Conservation (phyloP, 1,140 invertebrate species). For the Drosophila parabipectinata region DNA sequence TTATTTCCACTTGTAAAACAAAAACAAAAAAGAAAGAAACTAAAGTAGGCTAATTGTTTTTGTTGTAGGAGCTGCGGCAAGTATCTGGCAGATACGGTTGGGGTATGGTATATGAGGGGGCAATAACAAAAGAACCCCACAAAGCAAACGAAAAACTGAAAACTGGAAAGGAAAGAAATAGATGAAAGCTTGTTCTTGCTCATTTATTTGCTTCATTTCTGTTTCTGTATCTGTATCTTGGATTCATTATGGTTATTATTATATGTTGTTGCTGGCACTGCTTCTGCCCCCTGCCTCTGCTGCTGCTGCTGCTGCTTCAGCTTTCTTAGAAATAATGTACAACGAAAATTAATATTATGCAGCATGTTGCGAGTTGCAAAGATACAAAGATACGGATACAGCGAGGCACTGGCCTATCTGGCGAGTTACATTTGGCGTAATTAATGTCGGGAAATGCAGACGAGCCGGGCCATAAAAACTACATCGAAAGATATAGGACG, state of each 20-base stretch:
- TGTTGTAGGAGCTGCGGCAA: slow-evolving; percentile 54
- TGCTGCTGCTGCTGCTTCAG: slow-evolving; percentile 29
- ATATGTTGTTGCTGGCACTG: slow-evolving; percentile 44
- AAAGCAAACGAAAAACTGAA: slow-evolving; percentile 15
- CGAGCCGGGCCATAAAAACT: slow-evolving; percentile 59
- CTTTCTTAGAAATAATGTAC: slow-evolving; percentile 74
- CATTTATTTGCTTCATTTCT: slow-evolving; percentile 79
- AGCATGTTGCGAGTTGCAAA: slow-evolving; percentile 71
- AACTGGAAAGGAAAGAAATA: slow-evolving; percentile 9
- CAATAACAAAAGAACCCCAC: slow-evolving; percentile 29
- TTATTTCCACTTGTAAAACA: slow-evolving; percentile 78
- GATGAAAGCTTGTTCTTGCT: slow-evolving; percentile 65
- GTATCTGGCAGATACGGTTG: slow-evolving; percentile 15
- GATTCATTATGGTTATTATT: slow-evolving; percentile 77
- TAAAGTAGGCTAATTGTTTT: slow-evolving; percentile 81
- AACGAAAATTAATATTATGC: slow-evolving; percentile 81
- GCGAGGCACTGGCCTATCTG: slow-evolving; percentile 16
- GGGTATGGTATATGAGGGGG: neutral
- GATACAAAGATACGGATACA: slow-evolving; percentile 48
- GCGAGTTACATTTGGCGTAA: slow-evolving; percentile 74
- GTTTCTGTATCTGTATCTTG: slow-evolving; percentile 52
- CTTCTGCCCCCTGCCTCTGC: slow-evolving; percentile 6
- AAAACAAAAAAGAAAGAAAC: slow-evolving; percentile 62
- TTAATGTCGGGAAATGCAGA: slow-evolving; percentile 72
- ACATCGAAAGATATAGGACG: slow-evolving; percentile 40